Conservation (phyloP, 2,113 vertebrate species). For the Aphelocoma coerulescens region DNA sequence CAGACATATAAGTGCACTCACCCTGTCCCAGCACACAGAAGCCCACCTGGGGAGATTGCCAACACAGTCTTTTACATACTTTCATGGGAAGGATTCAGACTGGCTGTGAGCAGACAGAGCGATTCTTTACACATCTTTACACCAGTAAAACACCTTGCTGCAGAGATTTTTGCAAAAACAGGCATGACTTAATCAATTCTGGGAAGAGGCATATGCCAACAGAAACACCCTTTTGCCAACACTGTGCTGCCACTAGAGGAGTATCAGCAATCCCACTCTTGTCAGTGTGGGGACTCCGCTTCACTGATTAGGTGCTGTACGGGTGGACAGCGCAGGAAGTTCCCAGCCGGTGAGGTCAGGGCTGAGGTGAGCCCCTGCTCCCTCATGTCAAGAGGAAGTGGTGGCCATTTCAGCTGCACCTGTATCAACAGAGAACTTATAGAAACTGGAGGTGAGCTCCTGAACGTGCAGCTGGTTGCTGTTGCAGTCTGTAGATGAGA, state of each 20-base stretch:
- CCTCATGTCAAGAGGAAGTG: not conserved
- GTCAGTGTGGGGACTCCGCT: not conserved
- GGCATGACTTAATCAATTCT: not conserved
- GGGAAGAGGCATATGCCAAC: constrained; percentile 24
- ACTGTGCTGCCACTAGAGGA: not conserved
- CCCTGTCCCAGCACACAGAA: not conserved
- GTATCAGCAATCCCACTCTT: not conserved
- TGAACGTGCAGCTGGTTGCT: rapidly evolving
- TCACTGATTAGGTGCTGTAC: not conserved
- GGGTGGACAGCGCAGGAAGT: not conserved
- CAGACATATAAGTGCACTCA: not conserved
- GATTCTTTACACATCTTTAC: not conserved
- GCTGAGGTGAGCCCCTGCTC: not conserved
- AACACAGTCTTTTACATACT: not conserved
- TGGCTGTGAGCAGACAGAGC: not conserved
- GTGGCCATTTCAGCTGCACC: not conserved
- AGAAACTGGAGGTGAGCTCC: not conserved
- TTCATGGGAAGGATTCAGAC: not conserved
- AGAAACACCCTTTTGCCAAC: constrained; percentile 46
- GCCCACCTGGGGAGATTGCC: not conserved
- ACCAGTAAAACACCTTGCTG: constrained; percentile 22
- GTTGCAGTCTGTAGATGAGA: not conserved
- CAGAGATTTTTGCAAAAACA: not conserved
- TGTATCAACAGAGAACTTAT: not conserved
- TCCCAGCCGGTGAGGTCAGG: not conserved